Percentiles rank a stretch among this genome's conserved stretches.
Conservation (phyloP, 1,140 invertebrate species). For the Euura saliciscinereae region DNA sequence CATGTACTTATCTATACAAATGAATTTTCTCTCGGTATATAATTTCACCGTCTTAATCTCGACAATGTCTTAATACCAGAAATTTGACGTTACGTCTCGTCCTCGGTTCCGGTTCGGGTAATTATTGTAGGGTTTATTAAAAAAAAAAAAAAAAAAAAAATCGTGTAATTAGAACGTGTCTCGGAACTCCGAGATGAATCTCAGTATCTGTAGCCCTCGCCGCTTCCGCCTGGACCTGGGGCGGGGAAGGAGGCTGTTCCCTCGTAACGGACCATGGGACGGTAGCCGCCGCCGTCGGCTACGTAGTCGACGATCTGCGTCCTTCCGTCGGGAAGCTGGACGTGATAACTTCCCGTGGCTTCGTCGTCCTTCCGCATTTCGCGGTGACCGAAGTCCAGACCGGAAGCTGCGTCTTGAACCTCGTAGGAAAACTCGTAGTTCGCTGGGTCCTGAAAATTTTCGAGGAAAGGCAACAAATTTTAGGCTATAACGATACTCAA, state of each 20-base stretch:
- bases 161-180: no score
- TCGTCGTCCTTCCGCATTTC: constrained; percentile 68
- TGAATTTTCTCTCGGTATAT: no score
- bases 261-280: constrained; percentile 72
- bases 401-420: constrained; percentile 64
- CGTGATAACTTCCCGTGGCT: constrained; percentile 68
- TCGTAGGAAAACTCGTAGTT: constrained; percentile 73
- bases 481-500: no score
- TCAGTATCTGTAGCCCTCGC: constrained; percentile 66
- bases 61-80: no score
- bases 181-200: background rate
- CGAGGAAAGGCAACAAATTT: no score
- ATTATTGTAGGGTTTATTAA: constrained; percentile 4
- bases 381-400: constrained; percentile 68
- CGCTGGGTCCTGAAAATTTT: constrained; percentile 62
- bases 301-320: constrained; percentile 70
- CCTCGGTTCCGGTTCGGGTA: constrained; percentile 8
- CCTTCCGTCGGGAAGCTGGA: constrained; percentile 69
- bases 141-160: constrained; percentile 9
- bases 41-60: no score
- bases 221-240: constrained; percentile 35
- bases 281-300: constrained; percentile 69
- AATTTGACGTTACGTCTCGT: background rate
- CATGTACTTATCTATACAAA: no score
- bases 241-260: constrained; percentile 61